A percentile compares a stretch with the other conserved stretches of the same genome.
Evolutionary conservation across 1,140 invertebrate species (phyloP).

Genomic region (Eurosta solidaginis): DNA sequence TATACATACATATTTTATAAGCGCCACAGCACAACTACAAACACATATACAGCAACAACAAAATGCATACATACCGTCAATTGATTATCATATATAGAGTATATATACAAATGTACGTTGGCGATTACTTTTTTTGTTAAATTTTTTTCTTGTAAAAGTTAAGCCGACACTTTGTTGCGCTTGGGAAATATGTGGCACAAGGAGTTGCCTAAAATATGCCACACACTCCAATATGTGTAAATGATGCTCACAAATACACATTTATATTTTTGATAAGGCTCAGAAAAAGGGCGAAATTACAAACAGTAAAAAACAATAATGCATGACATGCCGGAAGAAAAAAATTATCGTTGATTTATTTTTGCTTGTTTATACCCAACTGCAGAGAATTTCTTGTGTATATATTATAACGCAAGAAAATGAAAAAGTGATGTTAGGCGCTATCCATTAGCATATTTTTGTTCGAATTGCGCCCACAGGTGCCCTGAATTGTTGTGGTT

Average conservation of each 20-base stretch:
- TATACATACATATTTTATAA: conserved; percentile 11
- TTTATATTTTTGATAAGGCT: too few species aligned
- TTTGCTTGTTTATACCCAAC: too few species aligned
- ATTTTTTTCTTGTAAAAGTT: background rate
- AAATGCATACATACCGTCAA: too few species aligned
- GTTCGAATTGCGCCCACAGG: too few species aligned
- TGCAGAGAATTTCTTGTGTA: too few species aligned
- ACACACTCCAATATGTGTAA: background rate
- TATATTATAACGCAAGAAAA: background rate
- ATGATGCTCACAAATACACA: background rate
- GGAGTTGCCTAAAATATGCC: background rate
- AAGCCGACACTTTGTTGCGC: background rate
- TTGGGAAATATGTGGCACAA: background rate
- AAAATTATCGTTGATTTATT: background rate
- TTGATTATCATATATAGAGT: background rate
- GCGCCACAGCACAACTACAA: background rate
- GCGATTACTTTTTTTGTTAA: too few species aligned
- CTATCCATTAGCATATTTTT: too few species aligned
- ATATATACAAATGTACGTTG: too few species aligned
- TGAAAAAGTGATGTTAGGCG: background rate
- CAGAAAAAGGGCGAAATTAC: too few species aligned
- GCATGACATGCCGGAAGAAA: background rate
- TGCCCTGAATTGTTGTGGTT: too few species aligned
- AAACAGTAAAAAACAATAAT: background rate
- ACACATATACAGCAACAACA: background rate